Conservation (phyloP, 2,113 vertebrate species). For the Symphodus melops region DNA sequence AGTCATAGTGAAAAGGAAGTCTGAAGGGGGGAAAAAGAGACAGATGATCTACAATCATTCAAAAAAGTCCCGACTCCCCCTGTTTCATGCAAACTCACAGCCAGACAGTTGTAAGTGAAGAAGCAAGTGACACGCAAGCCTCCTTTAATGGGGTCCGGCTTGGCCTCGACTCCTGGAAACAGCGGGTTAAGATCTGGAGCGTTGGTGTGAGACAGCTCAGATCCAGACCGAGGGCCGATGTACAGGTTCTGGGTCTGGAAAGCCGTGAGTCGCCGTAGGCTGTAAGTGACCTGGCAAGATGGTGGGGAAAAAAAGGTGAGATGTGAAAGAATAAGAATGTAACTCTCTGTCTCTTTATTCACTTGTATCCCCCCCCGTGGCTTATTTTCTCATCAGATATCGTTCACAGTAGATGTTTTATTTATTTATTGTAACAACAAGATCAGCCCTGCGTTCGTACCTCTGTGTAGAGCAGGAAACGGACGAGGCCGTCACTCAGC, state of each 20-base stretch:
- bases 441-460: constrained; percentile 48
- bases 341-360: no score
- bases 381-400: no score
- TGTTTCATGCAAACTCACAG: constrained; percentile 79
- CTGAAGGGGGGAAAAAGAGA: not conserved
- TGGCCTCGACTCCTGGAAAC: constrained; percentile 79
- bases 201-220: not conserved
- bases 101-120: constrained; percentile 93
- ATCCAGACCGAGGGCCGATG: constrained; percentile 84
- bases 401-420: no score
- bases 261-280: constrained; percentile 83
- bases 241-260: constrained; percentile 91
- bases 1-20: no score
- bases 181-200: constrained; percentile 73
- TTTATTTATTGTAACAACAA: no score
- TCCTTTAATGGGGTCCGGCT: constrained; percentile 88
- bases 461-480: constrained; percentile 86
- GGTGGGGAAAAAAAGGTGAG: not conserved
- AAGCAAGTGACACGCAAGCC: constrained; percentile 85
- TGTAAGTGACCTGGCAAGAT: constrained; percentile 83
- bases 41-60: not conserved
- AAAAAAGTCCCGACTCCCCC: not conserved
- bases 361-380: no score
- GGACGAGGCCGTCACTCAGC: constrained; percentile 84
- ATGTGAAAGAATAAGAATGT: not conserved